phyloP scores from a whole-genome alignment of 2,113 vertebrate species.

The Hippolais icterina region DNA sequence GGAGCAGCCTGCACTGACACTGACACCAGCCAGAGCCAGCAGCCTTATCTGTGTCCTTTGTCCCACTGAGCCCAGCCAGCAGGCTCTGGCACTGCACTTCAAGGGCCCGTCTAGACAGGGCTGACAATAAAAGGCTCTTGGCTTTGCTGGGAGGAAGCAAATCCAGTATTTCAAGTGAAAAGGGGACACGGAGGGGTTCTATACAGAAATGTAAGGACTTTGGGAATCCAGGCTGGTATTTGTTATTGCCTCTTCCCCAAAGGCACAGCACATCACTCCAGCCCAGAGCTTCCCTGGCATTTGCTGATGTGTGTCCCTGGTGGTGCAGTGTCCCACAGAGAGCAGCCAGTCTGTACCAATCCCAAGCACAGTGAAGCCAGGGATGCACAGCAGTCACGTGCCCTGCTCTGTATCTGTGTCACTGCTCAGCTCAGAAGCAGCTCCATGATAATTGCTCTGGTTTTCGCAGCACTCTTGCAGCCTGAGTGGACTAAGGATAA shows the following conservation, averaged over 20 bases:
- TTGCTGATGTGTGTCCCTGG: fast-evolving
- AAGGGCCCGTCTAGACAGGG: not conserved
- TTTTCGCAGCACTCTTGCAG: not conserved
- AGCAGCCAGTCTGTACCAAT: not conserved
- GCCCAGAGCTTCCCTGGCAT: not conserved
- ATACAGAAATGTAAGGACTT: not conserved
- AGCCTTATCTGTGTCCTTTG: not conserved
- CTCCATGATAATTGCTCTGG: not conserved
- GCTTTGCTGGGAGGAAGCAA: not conserved
- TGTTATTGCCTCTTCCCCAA: not conserved
- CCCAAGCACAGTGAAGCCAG: not conserved
- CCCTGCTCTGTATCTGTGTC: not conserved
- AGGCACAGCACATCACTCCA: not conserved
- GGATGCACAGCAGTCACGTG: not conserved
- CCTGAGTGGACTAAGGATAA: not conserved
- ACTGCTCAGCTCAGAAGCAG: not conserved
- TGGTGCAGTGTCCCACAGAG: fast-evolving
- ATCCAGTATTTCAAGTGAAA: not conserved
- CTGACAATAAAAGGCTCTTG: not conserved
- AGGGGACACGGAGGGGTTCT: not conserved
- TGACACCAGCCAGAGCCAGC: not conserved
- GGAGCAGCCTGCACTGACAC: not conserved
- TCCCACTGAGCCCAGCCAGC: not conserved
- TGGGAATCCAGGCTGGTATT: not conserved
- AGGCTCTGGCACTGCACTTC: not conserved